A percentile compares a stretch with the other conserved stretches of the same genome.
Conservation (phyloP, 2,888 invertebrate genomes). For the Athalia circularis region DNA sequence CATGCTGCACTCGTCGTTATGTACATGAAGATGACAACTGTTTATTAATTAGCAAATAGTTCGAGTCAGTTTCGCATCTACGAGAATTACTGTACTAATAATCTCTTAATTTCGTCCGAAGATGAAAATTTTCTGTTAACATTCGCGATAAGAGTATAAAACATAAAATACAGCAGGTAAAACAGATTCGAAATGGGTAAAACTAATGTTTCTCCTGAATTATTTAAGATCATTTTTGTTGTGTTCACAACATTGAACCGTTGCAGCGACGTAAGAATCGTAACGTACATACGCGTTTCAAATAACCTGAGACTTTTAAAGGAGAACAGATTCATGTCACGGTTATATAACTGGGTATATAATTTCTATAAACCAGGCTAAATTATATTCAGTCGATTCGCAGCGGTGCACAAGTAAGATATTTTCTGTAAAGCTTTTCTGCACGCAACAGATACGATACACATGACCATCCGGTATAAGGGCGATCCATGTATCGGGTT, state of each 20-base stretch:
- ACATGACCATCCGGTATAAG: slow-evolving; percentile 23
- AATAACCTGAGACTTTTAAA: neutral
- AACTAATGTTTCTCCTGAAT: neutral
- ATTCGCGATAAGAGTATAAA: neutral
- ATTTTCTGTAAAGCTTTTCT: slow-evolving; percentile 22
- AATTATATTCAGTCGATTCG: slow-evolving; percentile 32
- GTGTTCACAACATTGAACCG: slow-evolving; percentile 7
- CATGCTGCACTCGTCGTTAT: slow-evolving; percentile 15
- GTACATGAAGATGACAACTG: slow-evolving; percentile 37
- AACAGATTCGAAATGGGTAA: neutral
- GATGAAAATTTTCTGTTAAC: too few relatives aligned
- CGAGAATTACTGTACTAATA: too few relatives aligned
- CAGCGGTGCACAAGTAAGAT: slow-evolving; percentile 43
- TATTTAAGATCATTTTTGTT: neutral
- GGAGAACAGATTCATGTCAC: slow-evolving; percentile 9
- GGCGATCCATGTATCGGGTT: neutral
- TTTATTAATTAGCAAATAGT: slow-evolving; percentile 29
- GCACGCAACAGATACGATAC: slow-evolving; percentile 20
- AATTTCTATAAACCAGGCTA: slow-evolving; percentile 41
- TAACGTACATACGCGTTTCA: neutral
- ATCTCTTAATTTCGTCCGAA: too few relatives aligned
- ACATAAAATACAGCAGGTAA: neutral
- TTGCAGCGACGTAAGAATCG: neutral
- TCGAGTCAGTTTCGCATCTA: neutral
- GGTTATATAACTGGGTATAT: slow-evolving; percentile 31